These are phyloP conservation scores for Oncorhynchus gorbuscha DNA, from an alignment of 2,113 vertebrate species.

Conservation along the genomic window DNA sequence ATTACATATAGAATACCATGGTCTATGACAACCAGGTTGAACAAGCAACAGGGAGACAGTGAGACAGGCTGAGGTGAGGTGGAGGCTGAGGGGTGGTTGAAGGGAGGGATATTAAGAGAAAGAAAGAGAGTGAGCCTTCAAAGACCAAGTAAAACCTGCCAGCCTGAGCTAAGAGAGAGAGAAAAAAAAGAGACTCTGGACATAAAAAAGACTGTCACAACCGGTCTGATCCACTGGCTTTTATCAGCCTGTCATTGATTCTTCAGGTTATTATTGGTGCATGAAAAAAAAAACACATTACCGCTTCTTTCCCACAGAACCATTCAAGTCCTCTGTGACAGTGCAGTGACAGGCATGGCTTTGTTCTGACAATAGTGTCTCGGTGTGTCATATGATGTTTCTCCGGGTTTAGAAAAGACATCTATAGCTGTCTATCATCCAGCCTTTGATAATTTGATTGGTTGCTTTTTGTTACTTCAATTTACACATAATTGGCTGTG, in stretches of 20 bases:
- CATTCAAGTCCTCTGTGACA: constrained; percentile 19
- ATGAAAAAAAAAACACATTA: constrained; percentile 1
- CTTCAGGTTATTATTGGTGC: constrained; percentile 5
- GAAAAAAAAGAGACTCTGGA: neutral
- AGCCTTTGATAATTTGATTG: constrained; percentile 44
- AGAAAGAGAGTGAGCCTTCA: constrained; percentile 13
- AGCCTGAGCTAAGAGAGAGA: neutral
- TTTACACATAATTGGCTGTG: neutral
- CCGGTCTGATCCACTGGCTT: constrained; percentile 5
- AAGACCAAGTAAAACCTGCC: constrained; percentile 5
- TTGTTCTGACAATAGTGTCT: constrained; percentile 36
- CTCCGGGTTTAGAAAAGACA: constrained; percentile 27
- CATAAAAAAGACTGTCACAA: constrained; percentile 16
- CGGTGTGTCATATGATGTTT: constrained; percentile 14
- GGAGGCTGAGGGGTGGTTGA: neutral
- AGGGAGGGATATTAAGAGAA: neutral
- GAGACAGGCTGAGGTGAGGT: neutral
- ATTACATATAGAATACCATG: no score
- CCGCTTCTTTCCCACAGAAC: constrained; percentile 2
- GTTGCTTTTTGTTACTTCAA: constrained; percentile 15
- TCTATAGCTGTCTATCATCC: constrained; percentile 16
- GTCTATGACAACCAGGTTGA: neutral
- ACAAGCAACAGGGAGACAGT: neutral
- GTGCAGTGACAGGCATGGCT: constrained; percentile 15
- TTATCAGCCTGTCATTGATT: constrained; percentile 16